phyloP scores from a whole-genome alignment of 2,113 vertebrate genomes.

The Cyphomyrus plagiostoma region DNA sequence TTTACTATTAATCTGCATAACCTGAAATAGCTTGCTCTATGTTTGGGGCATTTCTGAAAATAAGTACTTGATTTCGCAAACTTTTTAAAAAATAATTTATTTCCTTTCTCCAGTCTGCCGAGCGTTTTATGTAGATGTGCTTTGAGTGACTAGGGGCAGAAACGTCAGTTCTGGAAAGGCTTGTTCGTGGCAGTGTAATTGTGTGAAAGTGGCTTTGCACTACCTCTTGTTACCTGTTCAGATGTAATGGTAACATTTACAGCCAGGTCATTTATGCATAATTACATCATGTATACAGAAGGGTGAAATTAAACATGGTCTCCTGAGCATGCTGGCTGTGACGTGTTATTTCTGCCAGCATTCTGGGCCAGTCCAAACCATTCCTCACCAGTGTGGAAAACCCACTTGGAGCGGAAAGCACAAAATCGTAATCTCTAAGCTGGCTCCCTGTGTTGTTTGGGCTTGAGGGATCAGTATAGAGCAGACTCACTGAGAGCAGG shows the following conservation, averaged over 20 bases:
- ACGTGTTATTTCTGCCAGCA: not conserved
- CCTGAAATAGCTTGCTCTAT: conserved; percentile 40
- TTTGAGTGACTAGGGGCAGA: conserved; percentile 51
- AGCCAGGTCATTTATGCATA: conserved; percentile 67
- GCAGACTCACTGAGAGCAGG: not conserved
- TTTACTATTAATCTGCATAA: not conserved
- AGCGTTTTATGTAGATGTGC: conserved; percentile 50
- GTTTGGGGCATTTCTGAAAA: conserved; percentile 64
- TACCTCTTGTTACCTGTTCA: conserved; percentile 75
- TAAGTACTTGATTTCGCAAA: conserved; percentile 63
- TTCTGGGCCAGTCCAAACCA: not conserved
- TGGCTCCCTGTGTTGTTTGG: not conserved
- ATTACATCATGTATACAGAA: conserved; percentile 47
- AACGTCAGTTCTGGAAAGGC: not conserved
- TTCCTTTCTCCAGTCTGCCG: conserved; percentile 28
- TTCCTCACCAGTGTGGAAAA: not conserved
- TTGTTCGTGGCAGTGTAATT: conserved; percentile 53
- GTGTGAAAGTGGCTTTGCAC: conserved; percentile 64
- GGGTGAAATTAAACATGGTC: conserved; percentile 10
- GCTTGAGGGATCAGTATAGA: not conserved
- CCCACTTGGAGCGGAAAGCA: not conserved
- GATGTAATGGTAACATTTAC: conserved; percentile 68
- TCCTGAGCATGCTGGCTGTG: not conserved
- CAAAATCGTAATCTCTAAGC: not conserved
- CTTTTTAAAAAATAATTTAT: conserved; percentile 46